Conservation (phyloP, 2,888 invertebrate species). For the Caenorhabditis sulstoni region DNA sequence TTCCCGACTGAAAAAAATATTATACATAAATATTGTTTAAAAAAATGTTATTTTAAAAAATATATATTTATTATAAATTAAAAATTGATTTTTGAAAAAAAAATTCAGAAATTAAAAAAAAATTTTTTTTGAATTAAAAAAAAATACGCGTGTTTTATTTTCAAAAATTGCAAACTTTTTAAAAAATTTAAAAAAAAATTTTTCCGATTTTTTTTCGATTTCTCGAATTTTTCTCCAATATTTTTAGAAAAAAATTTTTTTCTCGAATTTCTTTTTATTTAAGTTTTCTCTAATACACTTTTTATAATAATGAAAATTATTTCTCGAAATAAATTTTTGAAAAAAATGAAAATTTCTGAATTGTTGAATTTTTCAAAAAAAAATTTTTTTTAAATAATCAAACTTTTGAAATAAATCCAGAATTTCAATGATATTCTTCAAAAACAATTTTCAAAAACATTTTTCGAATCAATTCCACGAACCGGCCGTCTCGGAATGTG, state of each 20-base stretch:
- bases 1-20: constrained; percentile 51
- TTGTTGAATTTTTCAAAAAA: no score
- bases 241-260: no score
- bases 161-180: no score
- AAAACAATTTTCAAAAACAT: constrained; percentile 1
- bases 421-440: background rate
- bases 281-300: background rate
- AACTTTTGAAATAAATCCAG: no score
- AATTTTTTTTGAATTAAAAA: no score
- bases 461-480: constrained; percentile 3
- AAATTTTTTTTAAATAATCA: background rate
- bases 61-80: background rate
- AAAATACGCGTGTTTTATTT: no score
- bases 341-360: no score
- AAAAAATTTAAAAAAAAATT: no score
- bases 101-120: background rate
- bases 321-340: background rate
- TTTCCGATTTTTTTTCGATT: no score
- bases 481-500: constrained; percentile 62
- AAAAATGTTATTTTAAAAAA: background rate
- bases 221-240: no score
- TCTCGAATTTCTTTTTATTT: no score
- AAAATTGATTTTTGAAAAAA: no score
- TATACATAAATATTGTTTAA: background rate
- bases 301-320: background rate